Conservation (phyloP, 1,140 invertebrate species). For the Lutraria rhynchaena region DNA sequence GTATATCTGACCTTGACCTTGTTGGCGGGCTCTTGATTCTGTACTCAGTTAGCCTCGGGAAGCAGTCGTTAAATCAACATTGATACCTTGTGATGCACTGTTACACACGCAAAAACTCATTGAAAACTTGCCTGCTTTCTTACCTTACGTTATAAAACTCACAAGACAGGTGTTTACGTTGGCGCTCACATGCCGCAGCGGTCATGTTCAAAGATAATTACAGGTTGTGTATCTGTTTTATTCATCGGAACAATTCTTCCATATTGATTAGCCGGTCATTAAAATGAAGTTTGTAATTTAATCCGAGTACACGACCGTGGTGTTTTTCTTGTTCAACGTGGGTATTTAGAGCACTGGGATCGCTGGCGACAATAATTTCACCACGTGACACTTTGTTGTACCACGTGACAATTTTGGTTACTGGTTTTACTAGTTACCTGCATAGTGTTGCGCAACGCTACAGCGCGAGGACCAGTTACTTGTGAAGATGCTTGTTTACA, state of each 20-base stretch:
- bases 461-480: too few relatives aligned
- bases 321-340: constrained; percentile 15
- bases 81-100: constrained; percentile 19
- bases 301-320: constrained; percentile 7
- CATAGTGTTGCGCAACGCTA: too few relatives aligned
- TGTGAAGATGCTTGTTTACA: too few relatives aligned
- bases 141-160: constrained; percentile 48
- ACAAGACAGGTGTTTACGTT: constrained; percentile 57
- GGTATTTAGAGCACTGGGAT: constrained; percentile 29
- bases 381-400: too few relatives aligned
- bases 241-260: constrained; percentile 49
- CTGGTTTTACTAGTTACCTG: too few relatives aligned
- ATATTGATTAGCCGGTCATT: constrained; percentile 54
- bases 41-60: too few relatives aligned
- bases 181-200: constrained; percentile 38
- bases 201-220: constrained; percentile 43
- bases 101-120: constrained; percentile 4
- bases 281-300: constrained; percentile 44
- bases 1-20: too few relatives aligned
- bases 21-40: too few relatives aligned
- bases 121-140: constrained; percentile 48
- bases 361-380: constrained; percentile 20
- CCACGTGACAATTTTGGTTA: constrained; percentile 24
- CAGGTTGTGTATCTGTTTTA: constrained; percentile 57
- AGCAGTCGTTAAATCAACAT: too few relatives aligned